Evolutionary conservation across 2,888 invertebrate species (phyloP), one percentile per base, ranked within the genome.

Genomic region (Anticlea derivata): DNA sequence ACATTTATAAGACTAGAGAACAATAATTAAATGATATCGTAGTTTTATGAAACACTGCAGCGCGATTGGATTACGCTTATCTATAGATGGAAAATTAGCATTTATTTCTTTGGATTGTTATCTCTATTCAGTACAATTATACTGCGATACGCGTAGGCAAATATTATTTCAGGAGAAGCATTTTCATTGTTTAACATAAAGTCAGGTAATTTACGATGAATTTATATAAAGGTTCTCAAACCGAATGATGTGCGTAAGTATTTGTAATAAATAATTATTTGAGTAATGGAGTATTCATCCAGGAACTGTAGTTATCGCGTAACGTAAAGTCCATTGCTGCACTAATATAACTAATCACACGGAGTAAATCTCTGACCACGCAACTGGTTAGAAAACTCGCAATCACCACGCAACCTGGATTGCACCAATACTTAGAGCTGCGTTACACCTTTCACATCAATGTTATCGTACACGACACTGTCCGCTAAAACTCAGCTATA

Each of bases 1-100:
- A 31, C 30, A 27, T 44, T 34, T 24, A 33, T 26, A 27, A 39
- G 33, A 35, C 34, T 41, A 38, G 30, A 33, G 17, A 22, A 27
- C 22, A 17, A 26, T 27, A 7, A 3, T 27, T 22, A 35, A 44
- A 22, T 35, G 1, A 35, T 26, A 20, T 12, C 5, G 2, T 12
- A 12, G 7, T 22, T 31, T 23, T 24, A 38, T 11, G 29, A 31
- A 41, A 40, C 11, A 23, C 13, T 5, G 6, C 7, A 30, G 7
- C 23, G n/a, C 12, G 13, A 26, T n/a, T 26, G 26, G n/a, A 8
- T 26, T 8, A n/a, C 13, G 17, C n/a, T 13, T 10, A 12, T 17
- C 2, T 17, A 17, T 17, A 17, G 17, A 17, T 17, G 4, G 17
- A 17, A n/a, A n/a, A n/a, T n/a, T n/a, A n/a, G n/a, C n/a, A n/a